These are phyloP conservation scores for Platycnemis pennipes DNA, from an alignment of 2,888 invertebrate genomes.

Conservation along the genomic window DNA sequence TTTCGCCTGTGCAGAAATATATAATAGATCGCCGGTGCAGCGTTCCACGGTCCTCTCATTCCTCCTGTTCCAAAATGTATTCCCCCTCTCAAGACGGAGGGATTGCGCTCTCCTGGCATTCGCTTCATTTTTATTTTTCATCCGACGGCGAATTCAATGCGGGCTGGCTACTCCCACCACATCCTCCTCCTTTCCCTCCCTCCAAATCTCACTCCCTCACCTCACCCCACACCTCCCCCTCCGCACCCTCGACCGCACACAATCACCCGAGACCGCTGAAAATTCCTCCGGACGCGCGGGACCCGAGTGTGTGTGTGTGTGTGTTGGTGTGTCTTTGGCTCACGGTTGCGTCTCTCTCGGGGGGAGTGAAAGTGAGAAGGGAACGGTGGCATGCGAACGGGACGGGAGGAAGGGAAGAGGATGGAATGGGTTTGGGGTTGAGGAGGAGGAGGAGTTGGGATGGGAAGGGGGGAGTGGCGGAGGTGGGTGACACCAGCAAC, in stretches of 20 bases:
- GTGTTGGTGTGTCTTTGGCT: neutral
- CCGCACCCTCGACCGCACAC: neutral
- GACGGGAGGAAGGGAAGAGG: neutral
- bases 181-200: neutral
- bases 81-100: neutral
- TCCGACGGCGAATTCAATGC: neutral
- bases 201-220: neutral
- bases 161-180: neutral
- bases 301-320: neutral
- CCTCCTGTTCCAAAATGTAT: neutral
- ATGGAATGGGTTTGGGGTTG: neutral
- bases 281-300: conserved; percentile 13
- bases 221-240: neutral
- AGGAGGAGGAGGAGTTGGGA: neutral
- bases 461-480: neutral
- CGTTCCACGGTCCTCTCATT: no score
- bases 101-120: neutral
- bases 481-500: neutral
- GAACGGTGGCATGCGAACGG: neutral
- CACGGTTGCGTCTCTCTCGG: neutral
- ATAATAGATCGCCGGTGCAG: no score
- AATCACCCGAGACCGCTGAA: neutral
- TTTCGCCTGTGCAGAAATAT: no score
- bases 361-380: conserved; percentile 13
- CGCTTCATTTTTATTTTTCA: neutral